phyloP scores from a whole-genome alignment of 2,113 vertebrate species.

The Harpagus bidentatus region DNA sequence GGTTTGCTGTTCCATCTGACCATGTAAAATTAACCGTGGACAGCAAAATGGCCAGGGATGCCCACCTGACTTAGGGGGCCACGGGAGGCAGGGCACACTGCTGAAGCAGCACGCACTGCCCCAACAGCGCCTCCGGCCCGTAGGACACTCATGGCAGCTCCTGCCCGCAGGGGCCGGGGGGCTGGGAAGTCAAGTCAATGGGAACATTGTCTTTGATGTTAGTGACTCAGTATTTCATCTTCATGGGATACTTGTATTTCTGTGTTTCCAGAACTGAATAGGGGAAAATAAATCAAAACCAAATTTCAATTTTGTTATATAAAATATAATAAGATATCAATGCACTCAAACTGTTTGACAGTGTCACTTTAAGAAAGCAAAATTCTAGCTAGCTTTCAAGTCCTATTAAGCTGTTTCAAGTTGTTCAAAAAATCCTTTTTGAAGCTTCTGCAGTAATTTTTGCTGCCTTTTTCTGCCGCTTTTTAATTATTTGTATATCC shows the following conservation, averaged over 20 bases:
- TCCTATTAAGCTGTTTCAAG: neutral
- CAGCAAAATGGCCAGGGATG: neutral
- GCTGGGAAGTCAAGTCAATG: neutral
- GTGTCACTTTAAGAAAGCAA: neutral
- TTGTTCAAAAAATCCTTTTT: neutral
- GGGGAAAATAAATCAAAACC: neutral
- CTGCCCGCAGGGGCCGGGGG: rapidly evolving
- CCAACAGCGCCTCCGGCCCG: rapidly evolving
- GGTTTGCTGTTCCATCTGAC: neutral
- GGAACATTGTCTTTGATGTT: neutral
- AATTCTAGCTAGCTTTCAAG: neutral
- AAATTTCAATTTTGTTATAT: neutral
- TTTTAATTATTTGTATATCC: neutral
- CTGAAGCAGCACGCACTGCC: neutral
- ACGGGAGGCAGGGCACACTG: neutral
- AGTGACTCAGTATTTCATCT: neutral
- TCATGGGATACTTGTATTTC: neutral
- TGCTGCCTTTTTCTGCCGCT: neutral
- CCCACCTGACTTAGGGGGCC: too few species aligned
- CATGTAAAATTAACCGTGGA: neutral
- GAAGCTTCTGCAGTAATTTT: neutral
- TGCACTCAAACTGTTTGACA: neutral
- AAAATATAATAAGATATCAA: neutral
- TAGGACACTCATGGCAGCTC: neutral
- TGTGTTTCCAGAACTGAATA: neutral